These are phyloP conservation scores for Osmerus eperlanus DNA, from an alignment of 2,113 vertebrate species.

Conservation along the genomic window DNA sequence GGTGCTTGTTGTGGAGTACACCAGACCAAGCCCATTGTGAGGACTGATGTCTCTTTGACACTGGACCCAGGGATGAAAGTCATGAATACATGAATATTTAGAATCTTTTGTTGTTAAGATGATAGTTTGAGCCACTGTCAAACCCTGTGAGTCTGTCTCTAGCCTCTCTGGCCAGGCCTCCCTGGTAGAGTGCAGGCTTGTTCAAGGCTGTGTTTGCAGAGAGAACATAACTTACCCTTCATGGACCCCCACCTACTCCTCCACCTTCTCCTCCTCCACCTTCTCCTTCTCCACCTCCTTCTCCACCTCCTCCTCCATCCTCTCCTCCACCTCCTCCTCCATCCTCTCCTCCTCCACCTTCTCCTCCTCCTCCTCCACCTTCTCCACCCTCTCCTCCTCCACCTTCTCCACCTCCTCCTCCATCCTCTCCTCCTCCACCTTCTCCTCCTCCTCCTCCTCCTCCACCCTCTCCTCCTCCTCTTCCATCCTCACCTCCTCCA, in stretches of 20 bases:
- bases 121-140: not conserved
- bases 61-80: not conserved
- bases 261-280: not conserved
- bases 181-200: not conserved
- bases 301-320: too few relatives aligned
- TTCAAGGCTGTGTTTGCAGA: not conserved
- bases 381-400: too few relatives aligned
- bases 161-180: not conserved
- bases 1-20: not conserved
- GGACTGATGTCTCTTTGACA: constrained; percentile 8
- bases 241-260: not conserved
- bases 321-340: not conserved
- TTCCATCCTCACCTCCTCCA: too few relatives aligned
- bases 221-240: not conserved
- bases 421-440: not conserved
- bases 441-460: too few relatives aligned
- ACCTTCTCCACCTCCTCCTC: not conserved
- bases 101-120: not conserved
- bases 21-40: not conserved
- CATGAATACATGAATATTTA: constrained; percentile 14
- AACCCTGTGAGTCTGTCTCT: not conserved
- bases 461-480: not conserved
- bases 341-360: not conserved
- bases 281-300: too few relatives aligned
- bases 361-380: not conserved